These are phyloP conservation scores for Artemia sinica DNA, from an alignment of 2,888 invertebrate genomes.

Conservation along the genomic window DNA sequence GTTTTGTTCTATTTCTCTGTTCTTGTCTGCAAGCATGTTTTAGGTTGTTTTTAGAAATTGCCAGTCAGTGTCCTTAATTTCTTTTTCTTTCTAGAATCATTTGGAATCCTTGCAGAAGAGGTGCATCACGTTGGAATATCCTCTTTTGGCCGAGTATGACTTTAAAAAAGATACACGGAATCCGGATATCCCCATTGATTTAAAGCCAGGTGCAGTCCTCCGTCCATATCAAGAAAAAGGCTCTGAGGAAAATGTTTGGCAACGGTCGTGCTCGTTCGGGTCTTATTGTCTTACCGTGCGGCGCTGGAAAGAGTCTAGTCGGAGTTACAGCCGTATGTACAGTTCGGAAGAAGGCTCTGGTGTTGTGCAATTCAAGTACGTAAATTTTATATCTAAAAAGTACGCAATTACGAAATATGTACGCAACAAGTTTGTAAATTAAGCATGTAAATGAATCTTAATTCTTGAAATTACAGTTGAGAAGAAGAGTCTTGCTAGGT, in stretches of 20 bases:
- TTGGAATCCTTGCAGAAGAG: conserved; percentile 94
- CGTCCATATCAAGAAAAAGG: conserved; percentile 98
- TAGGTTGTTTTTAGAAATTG: no score
- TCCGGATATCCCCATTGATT: conserved; percentile 64
- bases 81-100: conserved; percentile 47
- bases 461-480: no score
- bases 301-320: conserved; percentile 62
- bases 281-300: conserved; percentile 94
- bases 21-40: no score
- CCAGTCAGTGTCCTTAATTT: not conserved
- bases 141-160: conserved; percentile 92
- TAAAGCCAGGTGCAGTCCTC: conserved; percentile 78
- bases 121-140: conserved; percentile 93
- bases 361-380: conserved; percentile 68
- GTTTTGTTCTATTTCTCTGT: no score
- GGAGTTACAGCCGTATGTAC: conserved; percentile 99
- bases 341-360: conserved; percentile 85
- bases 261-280: conserved; percentile 82
- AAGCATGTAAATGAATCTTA: conserved; percentile 29
- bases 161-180: conserved; percentile 91
- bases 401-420: conserved; percentile 29
- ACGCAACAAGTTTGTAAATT: conserved; percentile 40
- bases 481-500: no score
- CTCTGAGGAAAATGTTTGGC: conserved; percentile 97
- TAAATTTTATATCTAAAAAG: conserved; percentile 2